Conservation (phyloP, 2,888 invertebrate species). For the Polylopha cassiicola region DNA sequence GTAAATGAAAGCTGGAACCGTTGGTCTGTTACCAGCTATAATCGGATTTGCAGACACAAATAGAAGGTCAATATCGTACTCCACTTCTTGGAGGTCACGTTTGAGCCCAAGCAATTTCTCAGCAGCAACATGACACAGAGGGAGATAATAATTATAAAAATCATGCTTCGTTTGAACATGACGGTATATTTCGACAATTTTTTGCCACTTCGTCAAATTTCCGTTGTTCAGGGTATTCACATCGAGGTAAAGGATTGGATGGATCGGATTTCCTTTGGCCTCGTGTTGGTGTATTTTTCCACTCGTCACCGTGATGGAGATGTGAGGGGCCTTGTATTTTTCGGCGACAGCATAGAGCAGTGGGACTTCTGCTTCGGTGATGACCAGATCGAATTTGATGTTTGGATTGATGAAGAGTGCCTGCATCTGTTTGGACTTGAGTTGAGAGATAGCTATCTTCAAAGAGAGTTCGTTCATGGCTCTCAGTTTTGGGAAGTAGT, state of each 20-base stretch:
- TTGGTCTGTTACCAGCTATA: slow-evolving; percentile 59
- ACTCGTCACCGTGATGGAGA: slow-evolving; percentile 70
- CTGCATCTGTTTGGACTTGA: slow-evolving; percentile 60
- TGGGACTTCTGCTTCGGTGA: slow-evolving; percentile 75
- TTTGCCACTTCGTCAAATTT: slow-evolving; percentile 61
- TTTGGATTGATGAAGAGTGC: slow-evolving; percentile 58
- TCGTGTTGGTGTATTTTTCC: slow-evolving; percentile 68
- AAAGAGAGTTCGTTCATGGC: slow-evolving; percentile 51
- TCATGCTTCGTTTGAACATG: slow-evolving; percentile 51
- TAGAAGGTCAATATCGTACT: slow-evolving; percentile 63
- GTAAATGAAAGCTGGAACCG: slow-evolving; percentile 51
- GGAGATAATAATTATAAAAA: slow-evolving; percentile 55
- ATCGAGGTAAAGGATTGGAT: slow-evolving; percentile 72
- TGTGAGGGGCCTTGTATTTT: slow-evolving; percentile 72
- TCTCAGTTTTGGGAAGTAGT: slow-evolving; percentile 48
- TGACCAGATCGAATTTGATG: slow-evolving; percentile 73
- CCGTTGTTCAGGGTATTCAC: slow-evolving; percentile 59
- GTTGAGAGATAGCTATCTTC: slow-evolving; percentile 57
- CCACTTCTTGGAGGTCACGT: slow-evolving; percentile 53
- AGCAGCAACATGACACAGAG: slow-evolving; percentile 55
- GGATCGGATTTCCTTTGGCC: slow-evolving; percentile 70
- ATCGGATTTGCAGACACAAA: slow-evolving; percentile 59
- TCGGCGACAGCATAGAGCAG: slow-evolving; percentile 69
- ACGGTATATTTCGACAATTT: slow-evolving; percentile 49
- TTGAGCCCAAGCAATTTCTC: slow-evolving; percentile 54